Conservation (phyloP, 1,140 invertebrate genomes). For the Drosophila tsacasi region DNA sequence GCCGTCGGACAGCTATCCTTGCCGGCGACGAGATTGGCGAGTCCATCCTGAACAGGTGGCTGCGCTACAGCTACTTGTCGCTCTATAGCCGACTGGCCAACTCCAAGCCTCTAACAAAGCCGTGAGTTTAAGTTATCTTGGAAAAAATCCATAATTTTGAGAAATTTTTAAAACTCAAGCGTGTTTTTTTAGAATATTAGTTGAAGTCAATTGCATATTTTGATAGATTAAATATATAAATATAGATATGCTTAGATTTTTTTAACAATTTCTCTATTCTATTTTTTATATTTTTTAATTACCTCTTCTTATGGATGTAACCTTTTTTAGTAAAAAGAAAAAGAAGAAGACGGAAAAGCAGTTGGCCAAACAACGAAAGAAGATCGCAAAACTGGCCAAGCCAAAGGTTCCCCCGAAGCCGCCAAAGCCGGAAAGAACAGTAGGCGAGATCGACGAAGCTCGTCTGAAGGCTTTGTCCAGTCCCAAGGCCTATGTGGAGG, state of each 20-base stretch:
- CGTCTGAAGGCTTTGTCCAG: slow-evolving; percentile 56
- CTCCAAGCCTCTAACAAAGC: slow-evolving; percentile 48
- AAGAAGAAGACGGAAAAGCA: slow-evolving; percentile 54
- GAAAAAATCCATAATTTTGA: not conserved
- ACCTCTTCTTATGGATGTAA: not conserved
- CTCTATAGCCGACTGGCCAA: slow-evolving; percentile 75
- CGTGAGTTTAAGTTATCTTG: slow-evolving; percentile 35
- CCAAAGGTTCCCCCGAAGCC: slow-evolving; percentile 42
- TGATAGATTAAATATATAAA: too few relatives aligned
- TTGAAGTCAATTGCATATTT: too few relatives aligned
- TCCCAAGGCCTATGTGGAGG: slow-evolving; percentile 44
- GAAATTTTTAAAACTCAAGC: not conserved
- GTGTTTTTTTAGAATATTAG: too few relatives aligned
- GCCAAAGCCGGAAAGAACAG: slow-evolving; percentile 39
- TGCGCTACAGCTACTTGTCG: slow-evolving; percentile 72
- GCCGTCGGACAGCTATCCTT: slow-evolving; percentile 25
- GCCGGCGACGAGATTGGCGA: slow-evolving; percentile 59
- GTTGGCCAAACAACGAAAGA: slow-evolving; percentile 26
- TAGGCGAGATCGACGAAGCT: slow-evolving; percentile 10
- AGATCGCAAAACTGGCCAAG: slow-evolving; percentile 50
- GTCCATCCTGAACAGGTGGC: slow-evolving; percentile 61
- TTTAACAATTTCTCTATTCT: not conserved
- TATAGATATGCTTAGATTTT: too few relatives aligned
- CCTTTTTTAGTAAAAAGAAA: slow-evolving; percentile 41
- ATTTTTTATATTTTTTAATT: too few relatives aligned